phyloP scores from a whole-genome alignment of 1,140 invertebrate genomes.

The Gryon sp. region DNA sequence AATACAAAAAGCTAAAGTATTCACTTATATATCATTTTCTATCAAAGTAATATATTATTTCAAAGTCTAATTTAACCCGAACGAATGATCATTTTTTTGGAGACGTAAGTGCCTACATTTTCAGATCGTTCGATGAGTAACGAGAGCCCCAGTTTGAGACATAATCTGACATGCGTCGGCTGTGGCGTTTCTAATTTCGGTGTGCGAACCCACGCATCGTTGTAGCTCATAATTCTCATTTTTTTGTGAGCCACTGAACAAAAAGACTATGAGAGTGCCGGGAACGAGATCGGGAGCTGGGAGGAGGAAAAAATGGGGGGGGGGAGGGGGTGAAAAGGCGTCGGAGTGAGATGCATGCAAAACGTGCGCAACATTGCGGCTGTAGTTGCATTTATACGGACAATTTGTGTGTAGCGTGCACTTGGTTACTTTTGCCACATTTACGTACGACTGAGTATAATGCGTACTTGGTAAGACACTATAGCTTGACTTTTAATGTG shows the following conservation, averaged over 20 bases:
- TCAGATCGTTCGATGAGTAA: slow-evolving; percentile 22
- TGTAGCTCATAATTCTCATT: slow-evolving; percentile 18
- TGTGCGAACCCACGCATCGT: slow-evolving; percentile 30
- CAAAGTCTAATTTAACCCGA: slow-evolving; percentile 6
- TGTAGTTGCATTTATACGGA: slow-evolving; percentile 30
- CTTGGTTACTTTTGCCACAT: slow-evolving; percentile 26
- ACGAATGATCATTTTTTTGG: slow-evolving; percentile 1
- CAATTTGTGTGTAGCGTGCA: slow-evolving; percentile 20
- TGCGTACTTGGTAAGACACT: slow-evolving; percentile 31
- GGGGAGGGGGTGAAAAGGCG: background rate
- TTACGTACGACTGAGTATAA: slow-evolving; percentile 33
- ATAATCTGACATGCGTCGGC: slow-evolving; percentile 10
- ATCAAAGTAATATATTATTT: too few relatives aligned
- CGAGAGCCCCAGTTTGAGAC: slow-evolving; percentile 17
- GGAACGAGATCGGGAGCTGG: too few relatives aligned
- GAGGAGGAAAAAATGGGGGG: background rate
- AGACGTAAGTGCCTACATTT: slow-evolving; percentile 4
- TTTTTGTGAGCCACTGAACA: slow-evolving; percentile 11
- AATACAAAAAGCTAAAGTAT: too few relatives aligned
- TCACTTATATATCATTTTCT: too few relatives aligned
- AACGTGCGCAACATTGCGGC: slow-evolving; percentile 16
- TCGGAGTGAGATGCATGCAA: background rate
- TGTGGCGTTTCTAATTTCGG: slow-evolving; percentile 28
- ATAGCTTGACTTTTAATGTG: slow-evolving; percentile 35
- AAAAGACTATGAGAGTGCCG: background rate